phyloP scores from a whole-genome alignment of 2,113 vertebrate genomes.

The Tachysurus vachellii region DNA sequence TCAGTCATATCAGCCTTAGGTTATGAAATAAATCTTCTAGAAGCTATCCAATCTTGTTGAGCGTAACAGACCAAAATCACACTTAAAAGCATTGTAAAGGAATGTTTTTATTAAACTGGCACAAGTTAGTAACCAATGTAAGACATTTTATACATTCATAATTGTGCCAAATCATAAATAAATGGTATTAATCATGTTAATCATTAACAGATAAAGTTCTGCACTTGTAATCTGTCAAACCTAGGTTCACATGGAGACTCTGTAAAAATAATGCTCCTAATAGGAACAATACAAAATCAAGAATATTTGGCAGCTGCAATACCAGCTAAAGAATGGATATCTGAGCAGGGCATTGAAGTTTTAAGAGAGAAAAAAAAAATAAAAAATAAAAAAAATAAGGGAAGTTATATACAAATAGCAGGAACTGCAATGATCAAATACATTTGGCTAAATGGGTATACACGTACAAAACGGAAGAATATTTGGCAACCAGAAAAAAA shows the following conservation, averaged over 20 bases:
- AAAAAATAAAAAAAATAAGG: neutral
- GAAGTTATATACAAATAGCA: conserved; percentile 49
- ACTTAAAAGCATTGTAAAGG: conserved; percentile 44
- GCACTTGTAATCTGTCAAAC: conserved; percentile 5
- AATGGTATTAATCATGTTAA: conserved; percentile 42
- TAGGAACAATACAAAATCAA: conserved; percentile 38
- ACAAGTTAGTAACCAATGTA: conserved; percentile 34
- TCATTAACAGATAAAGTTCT: conserved; percentile 21
- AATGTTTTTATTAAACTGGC: conserved; percentile 72
- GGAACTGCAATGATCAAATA: conserved; percentile 33
- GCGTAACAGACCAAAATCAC: neutral
- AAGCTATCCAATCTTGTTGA: conserved; percentile 3
- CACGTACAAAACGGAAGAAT: conserved; percentile 25
- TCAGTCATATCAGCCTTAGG: neutral
- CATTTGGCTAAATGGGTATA: neutral
- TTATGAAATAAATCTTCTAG: neutral
- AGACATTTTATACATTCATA: conserved; percentile 34
- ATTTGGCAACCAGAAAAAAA: neutral
- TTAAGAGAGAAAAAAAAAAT: too few species aligned
- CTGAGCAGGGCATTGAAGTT: conserved; percentile 45
- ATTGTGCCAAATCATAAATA: conserved; percentile 49
- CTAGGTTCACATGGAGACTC: neutral
- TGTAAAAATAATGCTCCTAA: conserved; percentile 45
- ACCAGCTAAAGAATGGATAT: conserved; percentile 52
- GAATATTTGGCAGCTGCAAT: conserved; percentile 18